Percentiles rank a stretch among this genome's conserved stretches.
Evolutionary conservation across 2,888 invertebrate species (phyloP).

Genomic region (Drosophila meridiana): DNA sequence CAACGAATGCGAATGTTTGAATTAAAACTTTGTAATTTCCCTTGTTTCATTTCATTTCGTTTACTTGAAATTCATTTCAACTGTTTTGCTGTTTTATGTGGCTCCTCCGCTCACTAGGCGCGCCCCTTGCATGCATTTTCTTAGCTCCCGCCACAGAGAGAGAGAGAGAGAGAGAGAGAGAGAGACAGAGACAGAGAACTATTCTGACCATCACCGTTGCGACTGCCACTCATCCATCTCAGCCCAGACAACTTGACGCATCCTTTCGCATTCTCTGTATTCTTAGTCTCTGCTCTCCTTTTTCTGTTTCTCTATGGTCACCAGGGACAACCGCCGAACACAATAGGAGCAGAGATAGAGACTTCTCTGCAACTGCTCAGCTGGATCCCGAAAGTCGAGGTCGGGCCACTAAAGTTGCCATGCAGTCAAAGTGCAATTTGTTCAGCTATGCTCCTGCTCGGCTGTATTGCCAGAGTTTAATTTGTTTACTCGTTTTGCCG

Average conservation of each 20-base stretch:
- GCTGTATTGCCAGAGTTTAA: constrained; percentile 60
- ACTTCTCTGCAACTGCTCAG: constrained; percentile 41
- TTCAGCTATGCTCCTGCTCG: constrained; percentile 56
- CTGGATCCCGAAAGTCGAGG: constrained; percentile 53
- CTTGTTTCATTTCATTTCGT: constrained; percentile 81
- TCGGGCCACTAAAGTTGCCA: constrained; percentile 67
- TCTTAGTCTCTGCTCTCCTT: constrained; percentile 35
- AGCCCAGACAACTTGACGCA: constrained; percentile 21
- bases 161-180: not conserved
- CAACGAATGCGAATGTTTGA: constrained; percentile 78
- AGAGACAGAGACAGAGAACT: not conserved
- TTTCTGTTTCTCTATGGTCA: constrained; percentile 49
- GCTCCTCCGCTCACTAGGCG: not conserved
- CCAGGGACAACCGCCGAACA: constrained; percentile 70
- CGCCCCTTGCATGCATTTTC: constrained; percentile 49
- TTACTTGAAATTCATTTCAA: constrained; percentile 78
- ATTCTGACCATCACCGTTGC: constrained; percentile 41
- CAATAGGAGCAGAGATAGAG: constrained; percentile 38
- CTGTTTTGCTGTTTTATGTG: constrained; percentile 45
- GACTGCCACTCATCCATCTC: constrained; percentile 61
- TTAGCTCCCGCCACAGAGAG: constrained; percentile 32
- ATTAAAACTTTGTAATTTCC: constrained; percentile 81
- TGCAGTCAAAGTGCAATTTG: constrained; percentile 77
- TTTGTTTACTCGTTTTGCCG: constrained; percentile 64
- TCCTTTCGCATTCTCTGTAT: constrained; percentile 33